These are phyloP conservation scores for Anniella stebbinsi DNA, from an alignment of 2,797 vertebrate species.

Conservation along the genomic window DNA sequence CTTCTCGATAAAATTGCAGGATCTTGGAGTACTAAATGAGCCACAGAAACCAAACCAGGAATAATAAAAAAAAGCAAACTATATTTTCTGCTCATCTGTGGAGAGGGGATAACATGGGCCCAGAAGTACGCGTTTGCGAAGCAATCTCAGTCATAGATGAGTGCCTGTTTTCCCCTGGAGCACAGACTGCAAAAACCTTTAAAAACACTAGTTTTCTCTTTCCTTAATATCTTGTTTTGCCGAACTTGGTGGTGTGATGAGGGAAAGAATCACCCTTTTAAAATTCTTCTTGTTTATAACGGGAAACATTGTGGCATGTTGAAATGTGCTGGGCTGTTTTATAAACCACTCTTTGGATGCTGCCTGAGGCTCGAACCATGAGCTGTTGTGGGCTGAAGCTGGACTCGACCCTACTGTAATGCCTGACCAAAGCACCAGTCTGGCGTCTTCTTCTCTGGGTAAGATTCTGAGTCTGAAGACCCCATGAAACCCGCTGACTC, in stretches of 20 bases:
- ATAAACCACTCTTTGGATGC: background rate
- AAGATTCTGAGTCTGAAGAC: too few relatives aligned
- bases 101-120: constrained; percentile 78
- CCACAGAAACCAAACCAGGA: constrained; percentile 72
- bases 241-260: constrained; percentile 66
- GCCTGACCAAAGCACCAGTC: too few relatives aligned
- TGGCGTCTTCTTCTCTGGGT: too few relatives aligned
- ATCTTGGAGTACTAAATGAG: constrained; percentile 67
- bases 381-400: background rate
- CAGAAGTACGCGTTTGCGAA: constrained; percentile 74
- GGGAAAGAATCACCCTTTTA: constrained; percentile 61
- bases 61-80: constrained; percentile 75
- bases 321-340: background rate
- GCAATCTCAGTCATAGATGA: constrained; percentile 81
- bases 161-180: constrained; percentile 81
- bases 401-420: background rate
- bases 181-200: constrained; percentile 75
- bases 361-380: background rate
- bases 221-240: constrained; percentile 78
- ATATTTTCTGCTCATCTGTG: constrained; percentile 81
- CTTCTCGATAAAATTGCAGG: constrained; percentile 71
- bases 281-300: constrained; percentile 50
- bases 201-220: constrained; percentile 74
- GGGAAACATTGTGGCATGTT: constrained; percentile 21
- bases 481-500: too few relatives aligned